Percentiles rank a stretch among this genome's conserved stretches.
Conservation (phyloP, 2,113 vertebrate genomes). For the Menura novaehollandiae region DNA sequence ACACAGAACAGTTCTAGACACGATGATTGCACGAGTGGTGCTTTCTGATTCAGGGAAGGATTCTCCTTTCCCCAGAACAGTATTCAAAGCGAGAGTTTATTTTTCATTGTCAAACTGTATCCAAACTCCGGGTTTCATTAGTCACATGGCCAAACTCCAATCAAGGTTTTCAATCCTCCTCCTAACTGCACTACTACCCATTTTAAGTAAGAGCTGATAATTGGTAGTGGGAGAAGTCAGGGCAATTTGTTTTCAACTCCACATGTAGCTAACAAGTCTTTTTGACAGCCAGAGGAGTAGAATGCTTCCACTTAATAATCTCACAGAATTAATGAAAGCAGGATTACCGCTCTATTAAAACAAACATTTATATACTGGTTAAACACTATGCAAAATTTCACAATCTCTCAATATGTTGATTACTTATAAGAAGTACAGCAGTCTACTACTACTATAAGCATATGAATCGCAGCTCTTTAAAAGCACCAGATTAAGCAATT, state of each 20-base stretch:
- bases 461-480: not conserved
- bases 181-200: not conserved
- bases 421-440: not conserved
- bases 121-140: not conserved
- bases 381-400: not conserved
- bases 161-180: not conserved
- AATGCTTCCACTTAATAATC: not conserved
- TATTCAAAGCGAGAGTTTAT: not conserved
- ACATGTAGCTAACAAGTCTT: not conserved
- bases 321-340: not conserved
- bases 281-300: not conserved
- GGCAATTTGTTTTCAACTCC: not conserved
- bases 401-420: not conserved
- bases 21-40: fast-evolving
- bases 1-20: not conserved
- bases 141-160: not conserved
- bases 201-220: not conserved
- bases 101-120: not conserved
- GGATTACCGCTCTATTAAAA: not conserved
- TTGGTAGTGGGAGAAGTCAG: not conserved
- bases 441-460: not conserved
- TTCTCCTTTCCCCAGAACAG: not conserved
- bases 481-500: not conserved
- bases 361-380: not conserved
- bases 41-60: not conserved